Percentiles rank a stretch among this genome's conserved stretches.
Evolutionary conservation across 2,888 invertebrate genomes (phyloP).

Genomic region (Tholera decimalis): DNA sequence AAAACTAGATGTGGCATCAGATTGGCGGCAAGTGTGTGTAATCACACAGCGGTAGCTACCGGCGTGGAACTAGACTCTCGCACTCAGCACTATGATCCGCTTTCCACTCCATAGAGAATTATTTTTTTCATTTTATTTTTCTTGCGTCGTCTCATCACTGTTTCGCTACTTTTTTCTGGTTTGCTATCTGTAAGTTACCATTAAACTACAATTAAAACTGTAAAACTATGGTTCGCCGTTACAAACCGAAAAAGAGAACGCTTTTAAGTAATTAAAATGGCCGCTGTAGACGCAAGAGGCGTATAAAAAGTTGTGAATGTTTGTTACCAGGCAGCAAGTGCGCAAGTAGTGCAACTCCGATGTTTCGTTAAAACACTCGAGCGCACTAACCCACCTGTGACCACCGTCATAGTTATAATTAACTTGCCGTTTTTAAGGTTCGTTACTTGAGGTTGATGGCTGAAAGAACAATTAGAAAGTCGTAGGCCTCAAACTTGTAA

Average conservation of each 20-base stretch:
- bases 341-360: constrained; percentile 53
- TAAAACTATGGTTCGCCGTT: constrained; percentile 77
- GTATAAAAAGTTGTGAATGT: constrained; percentile 71
- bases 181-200: constrained; percentile 66
- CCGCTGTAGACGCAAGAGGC: constrained; percentile 69
- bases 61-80: constrained; percentile 47
- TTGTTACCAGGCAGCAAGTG: constrained; percentile 56
- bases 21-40: constrained; percentile 49
- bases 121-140: constrained; percentile 40
- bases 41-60: constrained; percentile 54
- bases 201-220: constrained; percentile 71
- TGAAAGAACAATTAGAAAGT: constrained; percentile 45
- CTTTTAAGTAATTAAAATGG: constrained; percentile 75
- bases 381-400: constrained; percentile 43
- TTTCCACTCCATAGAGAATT: constrained; percentile 52
- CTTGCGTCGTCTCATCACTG: constrained; percentile 55
- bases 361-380: constrained; percentile 52
- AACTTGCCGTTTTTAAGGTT: constrained; percentile 42
- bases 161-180: constrained; percentile 61
- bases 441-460: constrained; percentile 49
- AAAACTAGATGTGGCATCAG: constrained; percentile 28
- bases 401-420: constrained; percentile 48
- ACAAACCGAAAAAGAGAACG: constrained; percentile 79
- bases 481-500: constrained; percentile 12
- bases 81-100: constrained; percentile 39